Conservation (phyloP, 2,888 invertebrate genomes). For the Gortyna flavago region DNA sequence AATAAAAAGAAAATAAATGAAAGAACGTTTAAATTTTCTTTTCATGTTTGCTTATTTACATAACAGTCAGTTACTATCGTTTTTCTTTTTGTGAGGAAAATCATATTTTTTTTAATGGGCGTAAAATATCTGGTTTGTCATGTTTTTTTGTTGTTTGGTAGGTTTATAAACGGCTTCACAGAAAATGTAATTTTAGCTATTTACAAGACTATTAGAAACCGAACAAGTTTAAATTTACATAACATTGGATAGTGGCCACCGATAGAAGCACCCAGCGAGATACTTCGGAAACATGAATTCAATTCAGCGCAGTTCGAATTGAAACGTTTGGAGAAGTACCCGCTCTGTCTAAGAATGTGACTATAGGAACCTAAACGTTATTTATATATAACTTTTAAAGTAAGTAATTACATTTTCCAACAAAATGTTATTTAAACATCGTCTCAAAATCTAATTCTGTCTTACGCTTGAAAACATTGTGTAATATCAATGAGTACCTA, state of each 20-base stretch:
- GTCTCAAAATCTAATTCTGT: constrained; percentile 3
- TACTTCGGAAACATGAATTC: constrained; percentile 9
- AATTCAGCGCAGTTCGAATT: neutral
- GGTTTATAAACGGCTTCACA: neutral
- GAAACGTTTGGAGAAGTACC: neutral
- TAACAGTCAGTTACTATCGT: neutral
- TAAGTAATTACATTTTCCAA: constrained; percentile 5
- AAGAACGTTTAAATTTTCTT: neutral
- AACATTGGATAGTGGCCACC: neutral
- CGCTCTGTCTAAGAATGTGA: neutral
- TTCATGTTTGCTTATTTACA: neutral
- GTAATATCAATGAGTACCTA: neutral
- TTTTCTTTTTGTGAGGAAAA: neutral
- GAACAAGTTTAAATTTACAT: neutral
- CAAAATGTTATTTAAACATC: neutral
- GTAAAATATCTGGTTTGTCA: neutral
- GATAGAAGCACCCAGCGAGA: neutral
- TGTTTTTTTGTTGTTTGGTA: neutral
- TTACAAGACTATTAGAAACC: neutral
- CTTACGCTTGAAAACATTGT: neutral
- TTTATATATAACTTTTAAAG: neutral
- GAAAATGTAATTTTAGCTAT: neutral
- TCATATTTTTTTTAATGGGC: too few relatives aligned
- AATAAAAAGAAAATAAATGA: too few relatives aligned
- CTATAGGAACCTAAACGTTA: neutral